Conservation (phyloP, 2,888 invertebrate species). For the Zygaena filipendulae region DNA sequence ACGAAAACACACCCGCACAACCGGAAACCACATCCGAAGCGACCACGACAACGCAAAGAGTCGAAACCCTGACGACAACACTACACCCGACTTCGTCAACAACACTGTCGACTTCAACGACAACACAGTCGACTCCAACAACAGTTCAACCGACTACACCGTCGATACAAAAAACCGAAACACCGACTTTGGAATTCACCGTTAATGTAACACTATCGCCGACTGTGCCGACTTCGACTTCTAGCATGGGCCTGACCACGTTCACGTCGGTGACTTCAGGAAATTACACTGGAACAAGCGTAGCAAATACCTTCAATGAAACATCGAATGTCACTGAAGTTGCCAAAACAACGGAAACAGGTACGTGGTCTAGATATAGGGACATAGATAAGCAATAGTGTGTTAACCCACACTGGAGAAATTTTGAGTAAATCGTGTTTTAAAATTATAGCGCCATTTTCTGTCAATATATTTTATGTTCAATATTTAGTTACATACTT, state of each 20-base stretch:
- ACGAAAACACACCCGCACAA: slow-evolving; percentile 21
- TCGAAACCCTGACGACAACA: slow-evolving; percentile 20
- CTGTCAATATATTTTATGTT: no score
- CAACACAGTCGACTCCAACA: slow-evolving; percentile 17
- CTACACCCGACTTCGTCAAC: slow-evolving; percentile 52
- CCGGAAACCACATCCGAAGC: slow-evolving; percentile 21
- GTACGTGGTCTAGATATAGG: no score
- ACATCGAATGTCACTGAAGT: slow-evolving; percentile 24
- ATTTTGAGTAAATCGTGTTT: no score
- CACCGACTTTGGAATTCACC: slow-evolving; percentile 33
- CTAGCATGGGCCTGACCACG: slow-evolving; percentile 27
- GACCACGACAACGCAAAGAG: slow-evolving; percentile 18
- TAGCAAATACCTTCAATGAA: slow-evolving; percentile 14
- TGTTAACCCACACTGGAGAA: no score
- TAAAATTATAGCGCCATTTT: no score
- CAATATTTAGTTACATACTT: no score
- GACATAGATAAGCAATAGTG: no score
- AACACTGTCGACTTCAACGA: slow-evolving; percentile 18
- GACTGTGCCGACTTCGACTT: slow-evolving; percentile 33
- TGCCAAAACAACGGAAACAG: slow-evolving; percentile 13
- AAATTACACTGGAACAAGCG: slow-evolving; percentile 24
- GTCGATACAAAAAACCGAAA: slow-evolving; percentile 11
- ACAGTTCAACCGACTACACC: slow-evolving; percentile 4
- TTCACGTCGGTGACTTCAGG: slow-evolving; percentile 25
- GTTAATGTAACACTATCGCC: slow-evolving; percentile 43